Evolutionary conservation across 2,113 vertebrate species (phyloP).

Genomic region (Dipodomys spectabilis): DNA sequence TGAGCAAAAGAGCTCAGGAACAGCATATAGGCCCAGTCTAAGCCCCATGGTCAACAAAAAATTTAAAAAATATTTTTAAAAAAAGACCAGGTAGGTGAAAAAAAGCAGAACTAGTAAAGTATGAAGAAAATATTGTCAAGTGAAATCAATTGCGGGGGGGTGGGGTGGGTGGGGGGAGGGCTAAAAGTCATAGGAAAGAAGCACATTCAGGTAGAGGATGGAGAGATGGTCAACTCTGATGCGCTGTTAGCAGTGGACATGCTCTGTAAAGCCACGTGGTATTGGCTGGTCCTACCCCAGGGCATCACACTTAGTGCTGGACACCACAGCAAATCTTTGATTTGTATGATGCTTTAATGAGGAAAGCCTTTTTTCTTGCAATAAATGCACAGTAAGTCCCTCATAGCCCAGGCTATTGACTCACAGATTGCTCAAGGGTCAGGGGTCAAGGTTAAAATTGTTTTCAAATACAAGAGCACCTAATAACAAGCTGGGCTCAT

Average conservation of each 20-base stretch:
- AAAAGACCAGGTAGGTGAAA: background rate
- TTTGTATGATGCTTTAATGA: background rate
- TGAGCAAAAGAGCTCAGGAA: too few species aligned
- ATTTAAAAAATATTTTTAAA: background rate
- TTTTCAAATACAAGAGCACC: slow-evolving; percentile 34
- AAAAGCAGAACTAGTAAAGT: background rate
- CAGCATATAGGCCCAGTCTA: too few species aligned
- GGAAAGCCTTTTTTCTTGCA: slow-evolving; percentile 43
- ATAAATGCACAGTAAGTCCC: slow-evolving; percentile 47
- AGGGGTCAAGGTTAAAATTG: slow-evolving; percentile 52
- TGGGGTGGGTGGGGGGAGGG: slow-evolving; percentile 9
- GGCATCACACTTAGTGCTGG: background rate
- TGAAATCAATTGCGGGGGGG: slow-evolving; percentile 12
- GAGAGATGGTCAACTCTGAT: background rate
- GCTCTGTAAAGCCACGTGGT: too few species aligned
- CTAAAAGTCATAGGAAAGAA: background rate
- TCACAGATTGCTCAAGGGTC: slow-evolving; percentile 47
- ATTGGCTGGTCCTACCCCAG: background rate
- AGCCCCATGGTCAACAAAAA: too few species aligned
- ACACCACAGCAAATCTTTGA: slow-evolving; percentile 27
- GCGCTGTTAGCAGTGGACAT: too few species aligned
- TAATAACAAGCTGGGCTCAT: background rate
- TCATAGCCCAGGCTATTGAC: background rate
- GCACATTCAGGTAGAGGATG: background rate
- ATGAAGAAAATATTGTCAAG: slow-evolving; percentile 23